Evolutionary conservation across 2,113 vertebrate species (phyloP).

Genomic region (Scomber scombrus): DNA sequence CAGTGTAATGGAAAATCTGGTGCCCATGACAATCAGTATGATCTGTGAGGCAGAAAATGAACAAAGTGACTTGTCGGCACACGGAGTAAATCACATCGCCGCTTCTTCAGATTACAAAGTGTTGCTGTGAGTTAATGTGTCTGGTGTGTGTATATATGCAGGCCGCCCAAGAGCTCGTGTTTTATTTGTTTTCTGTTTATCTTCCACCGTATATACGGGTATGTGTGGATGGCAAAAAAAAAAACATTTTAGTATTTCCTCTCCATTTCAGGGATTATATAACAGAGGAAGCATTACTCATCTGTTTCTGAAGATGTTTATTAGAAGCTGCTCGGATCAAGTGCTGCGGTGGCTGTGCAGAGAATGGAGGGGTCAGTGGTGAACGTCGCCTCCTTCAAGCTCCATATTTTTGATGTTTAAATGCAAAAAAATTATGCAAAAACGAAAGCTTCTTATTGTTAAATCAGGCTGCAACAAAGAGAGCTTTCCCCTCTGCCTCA

Average conservation of each 20-base stretch:
- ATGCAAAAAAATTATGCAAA: not conserved
- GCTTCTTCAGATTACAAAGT: constrained; percentile 23
- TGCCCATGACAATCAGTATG: constrained; percentile 71
- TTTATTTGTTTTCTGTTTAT: constrained; percentile 1
- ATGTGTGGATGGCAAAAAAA: not conserved
- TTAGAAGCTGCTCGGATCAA: constrained; percentile 19
- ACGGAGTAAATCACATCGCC: constrained; percentile 58
- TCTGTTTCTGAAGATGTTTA: constrained; percentile 34
- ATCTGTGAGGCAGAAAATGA: constrained; percentile 79
- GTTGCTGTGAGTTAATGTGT: constrained; percentile 13
- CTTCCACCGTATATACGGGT: not conserved
- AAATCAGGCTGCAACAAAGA: not conserved
- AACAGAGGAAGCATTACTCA: constrained; percentile 31
- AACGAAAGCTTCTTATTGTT: not conserved
- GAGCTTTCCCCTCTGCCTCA: not conserved
- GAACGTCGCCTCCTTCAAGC: not conserved
- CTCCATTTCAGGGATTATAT: constrained; percentile 17
- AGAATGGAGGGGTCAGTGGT: not conserved
- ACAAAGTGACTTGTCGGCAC: constrained; percentile 63
- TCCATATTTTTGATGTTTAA: not conserved
- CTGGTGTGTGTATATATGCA: not conserved
- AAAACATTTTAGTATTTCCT: constrained; percentile 7
- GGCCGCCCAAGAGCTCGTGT: not conserved
- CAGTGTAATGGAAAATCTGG: constrained; percentile 74
- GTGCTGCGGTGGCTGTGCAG: constrained; percentile 20